Percentiles rank a stretch among this genome's conserved stretches.
Evolutionary conservation across 2,113 vertebrate species (phyloP).

Genomic region (Entelurus aequoreus): DNA sequence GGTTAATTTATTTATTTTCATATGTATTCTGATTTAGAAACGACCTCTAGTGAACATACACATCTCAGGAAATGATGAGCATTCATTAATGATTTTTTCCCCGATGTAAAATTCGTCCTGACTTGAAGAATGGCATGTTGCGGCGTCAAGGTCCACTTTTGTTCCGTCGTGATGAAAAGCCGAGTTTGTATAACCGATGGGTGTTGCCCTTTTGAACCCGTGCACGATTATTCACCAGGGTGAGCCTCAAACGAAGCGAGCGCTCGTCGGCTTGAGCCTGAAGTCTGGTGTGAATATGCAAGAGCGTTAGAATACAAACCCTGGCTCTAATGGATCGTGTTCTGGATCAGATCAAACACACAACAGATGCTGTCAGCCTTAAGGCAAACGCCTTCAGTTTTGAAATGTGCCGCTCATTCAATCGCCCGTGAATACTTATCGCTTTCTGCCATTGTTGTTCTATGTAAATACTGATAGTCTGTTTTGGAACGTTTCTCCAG

Average conservation of each 20-base stretch:
- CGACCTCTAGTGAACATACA: too few relatives aligned
- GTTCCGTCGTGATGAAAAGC: constrained; percentile 10
- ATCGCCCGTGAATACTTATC: constrained; percentile 5
- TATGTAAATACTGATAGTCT: constrained; percentile 16
- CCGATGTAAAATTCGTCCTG: too few relatives aligned
- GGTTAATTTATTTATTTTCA: too few relatives aligned
- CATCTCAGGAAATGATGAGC: neutral
- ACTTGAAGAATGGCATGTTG: too few relatives aligned
- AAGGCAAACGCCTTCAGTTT: constrained; percentile 8
- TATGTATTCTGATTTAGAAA: too few relatives aligned
- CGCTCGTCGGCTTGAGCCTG: constrained; percentile 15
- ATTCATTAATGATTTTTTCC: neutral
- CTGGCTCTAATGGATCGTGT: constrained; percentile 34
- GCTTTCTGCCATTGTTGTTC: constrained; percentile 9
- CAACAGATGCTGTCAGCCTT: constrained; percentile 24
- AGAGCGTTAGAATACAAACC: constrained; percentile 19
- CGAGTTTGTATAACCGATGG: constrained; percentile 10
- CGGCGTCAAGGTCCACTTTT: too few relatives aligned
- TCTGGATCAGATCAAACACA: constrained; percentile 29
- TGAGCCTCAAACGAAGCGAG: neutral
- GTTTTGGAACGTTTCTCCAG: neutral
- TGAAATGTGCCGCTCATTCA: constrained; percentile 1
- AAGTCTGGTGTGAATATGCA: constrained; percentile 25
- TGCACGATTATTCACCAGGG: constrained; percentile 14
- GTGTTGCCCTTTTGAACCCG: constrained; percentile 26